Conservation (phyloP, 2,113 vertebrate genomes). For the Chloropsis hardwickii region DNA sequence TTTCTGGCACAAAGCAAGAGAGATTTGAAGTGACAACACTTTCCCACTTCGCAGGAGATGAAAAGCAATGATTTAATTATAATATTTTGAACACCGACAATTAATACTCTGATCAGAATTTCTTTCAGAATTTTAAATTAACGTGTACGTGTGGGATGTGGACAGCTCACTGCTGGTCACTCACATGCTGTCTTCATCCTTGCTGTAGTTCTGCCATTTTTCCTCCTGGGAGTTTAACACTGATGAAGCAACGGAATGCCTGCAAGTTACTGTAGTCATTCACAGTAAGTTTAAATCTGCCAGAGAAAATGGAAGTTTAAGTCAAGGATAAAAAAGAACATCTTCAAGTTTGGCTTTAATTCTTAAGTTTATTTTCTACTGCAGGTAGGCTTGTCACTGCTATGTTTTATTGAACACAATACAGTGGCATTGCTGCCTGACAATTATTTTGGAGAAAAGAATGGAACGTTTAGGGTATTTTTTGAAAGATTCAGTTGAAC, state of each 20-base stretch:
- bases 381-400: neutral
- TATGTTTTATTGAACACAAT: neutral
- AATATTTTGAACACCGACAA: neutral
- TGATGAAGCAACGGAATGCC: neutral
- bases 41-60: neutral
- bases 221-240: neutral
- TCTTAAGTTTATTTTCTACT: neutral
- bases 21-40: neutral
- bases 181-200: neutral
- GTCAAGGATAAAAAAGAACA: neutral
- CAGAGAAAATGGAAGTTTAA: neutral
- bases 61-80: neutral
- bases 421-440: neutral
- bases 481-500: neutral
- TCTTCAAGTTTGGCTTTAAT: neutral
- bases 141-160: accelerated
- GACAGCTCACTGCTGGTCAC: neutral
- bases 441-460: neutral
- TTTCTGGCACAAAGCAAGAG: neutral
- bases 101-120: constrained; percentile 2
- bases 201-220: neutral
- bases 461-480: neutral
- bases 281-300: neutral
- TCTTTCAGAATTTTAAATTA: constrained; percentile 13
- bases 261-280: neutral